These are phyloP conservation scores for Chesias legatella DNA, from an alignment of 2,888 invertebrate species.

Conservation along the genomic window DNA sequence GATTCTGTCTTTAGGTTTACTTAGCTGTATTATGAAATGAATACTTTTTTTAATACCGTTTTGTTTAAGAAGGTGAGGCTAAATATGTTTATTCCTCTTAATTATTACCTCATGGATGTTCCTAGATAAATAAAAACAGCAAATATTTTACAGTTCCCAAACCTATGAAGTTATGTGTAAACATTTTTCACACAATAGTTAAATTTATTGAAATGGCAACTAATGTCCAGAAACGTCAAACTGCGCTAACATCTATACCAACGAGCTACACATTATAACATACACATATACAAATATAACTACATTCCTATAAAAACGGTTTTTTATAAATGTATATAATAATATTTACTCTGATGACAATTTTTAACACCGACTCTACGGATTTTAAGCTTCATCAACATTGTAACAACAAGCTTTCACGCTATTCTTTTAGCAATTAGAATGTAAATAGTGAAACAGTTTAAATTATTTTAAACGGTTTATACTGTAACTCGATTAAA, in stretches of 20 bases:
- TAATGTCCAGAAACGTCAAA: conserved; percentile 52
- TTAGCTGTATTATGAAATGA: too few relatives aligned
- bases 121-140: too few relatives aligned
- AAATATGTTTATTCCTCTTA: too few relatives aligned
- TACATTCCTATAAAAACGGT: conserved; percentile 54
- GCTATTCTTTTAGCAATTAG: conserved; percentile 26
- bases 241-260: conserved; percentile 61
- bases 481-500: not conserved
- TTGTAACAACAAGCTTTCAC: conserved; percentile 58
- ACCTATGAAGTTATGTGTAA: too few relatives aligned
- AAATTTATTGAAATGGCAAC: conserved; percentile 37
- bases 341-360: conserved; percentile 37
- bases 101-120: too few relatives aligned
- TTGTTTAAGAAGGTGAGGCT: too few relatives aligned
- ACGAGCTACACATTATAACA: conserved; percentile 46
- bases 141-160: too few relatives aligned
- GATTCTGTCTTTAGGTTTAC: too few relatives aligned
- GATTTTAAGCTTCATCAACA: conserved; percentile 58
- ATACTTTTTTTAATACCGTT: too few relatives aligned
- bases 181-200: conserved; percentile 16
- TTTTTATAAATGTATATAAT: conserved; percentile 75
- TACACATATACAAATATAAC: conserved; percentile 38
- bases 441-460: conserved; percentile 17
- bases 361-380: conserved; percentile 61
- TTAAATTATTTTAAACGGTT: not conserved